Evolutionary conservation across 2,113 vertebrate genomes (phyloP).

Genomic region (Cavia porcellus): DNA sequence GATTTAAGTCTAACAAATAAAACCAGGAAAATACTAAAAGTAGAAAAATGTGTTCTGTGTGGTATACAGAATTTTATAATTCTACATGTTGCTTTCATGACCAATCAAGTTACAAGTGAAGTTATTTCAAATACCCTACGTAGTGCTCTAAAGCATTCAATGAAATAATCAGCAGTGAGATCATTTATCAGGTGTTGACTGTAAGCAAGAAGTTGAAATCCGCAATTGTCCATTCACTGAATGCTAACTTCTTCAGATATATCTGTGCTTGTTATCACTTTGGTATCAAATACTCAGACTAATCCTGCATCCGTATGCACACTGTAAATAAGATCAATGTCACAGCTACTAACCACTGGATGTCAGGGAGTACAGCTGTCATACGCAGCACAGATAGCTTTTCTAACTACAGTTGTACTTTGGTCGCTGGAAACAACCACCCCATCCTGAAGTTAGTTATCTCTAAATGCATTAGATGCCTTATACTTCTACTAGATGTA

Average conservation of each 20-base stretch:
- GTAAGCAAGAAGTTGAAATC: neutral
- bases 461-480: neutral
- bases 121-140: neutral
- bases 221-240: neutral
- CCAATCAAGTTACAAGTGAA: constrained; percentile 38
- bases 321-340: neutral
- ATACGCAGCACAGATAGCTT: neutral
- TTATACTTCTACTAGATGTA: neutral
- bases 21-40: constrained; percentile 24
- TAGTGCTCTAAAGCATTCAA: neutral
- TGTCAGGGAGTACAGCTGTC: neutral
- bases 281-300: neutral
- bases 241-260: constrained; percentile 45
- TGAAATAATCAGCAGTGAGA: neutral
- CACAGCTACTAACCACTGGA: neutral
- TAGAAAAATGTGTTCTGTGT: constrained; percentile 48
- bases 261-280: neutral
- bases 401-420: neutral
- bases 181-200: neutral
- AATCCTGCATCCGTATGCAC: neutral
- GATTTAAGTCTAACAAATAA: constrained; percentile 56
- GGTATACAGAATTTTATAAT: neutral
- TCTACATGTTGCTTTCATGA: constrained; percentile 11
- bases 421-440: neutral
- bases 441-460: neutral